These are phyloP conservation scores for Drosophila meridionalis DNA, from an alignment of 2,888 invertebrate genomes.

Conservation along the genomic window DNA sequence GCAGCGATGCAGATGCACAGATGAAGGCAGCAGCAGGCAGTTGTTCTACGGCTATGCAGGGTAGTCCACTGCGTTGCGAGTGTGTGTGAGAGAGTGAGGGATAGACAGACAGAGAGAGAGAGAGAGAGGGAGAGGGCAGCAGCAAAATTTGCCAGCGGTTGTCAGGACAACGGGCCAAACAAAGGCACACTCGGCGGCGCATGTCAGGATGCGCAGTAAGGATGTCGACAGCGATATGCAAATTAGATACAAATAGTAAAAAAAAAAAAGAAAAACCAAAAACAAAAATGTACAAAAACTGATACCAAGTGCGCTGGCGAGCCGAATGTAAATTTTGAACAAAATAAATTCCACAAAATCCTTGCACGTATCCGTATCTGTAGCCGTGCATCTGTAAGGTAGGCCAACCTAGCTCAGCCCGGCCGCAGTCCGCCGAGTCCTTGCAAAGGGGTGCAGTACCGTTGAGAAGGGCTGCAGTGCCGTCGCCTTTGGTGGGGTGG, in stretches of 20 bases:
- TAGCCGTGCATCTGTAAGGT: constrained; percentile 58
- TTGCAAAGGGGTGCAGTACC: constrained; percentile 56
- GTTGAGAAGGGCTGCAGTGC: constrained; percentile 23
- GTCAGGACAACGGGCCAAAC: constrained; percentile 70
- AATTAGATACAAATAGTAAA: constrained; percentile 82
- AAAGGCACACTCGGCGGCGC: constrained; percentile 44
- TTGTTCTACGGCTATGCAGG: background rate
- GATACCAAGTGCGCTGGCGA: constrained; percentile 37
- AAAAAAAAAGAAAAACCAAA: constrained; percentile 16
- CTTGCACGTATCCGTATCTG: constrained; percentile 68
- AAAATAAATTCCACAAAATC: constrained; percentile 71
- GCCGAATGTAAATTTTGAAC: constrained; percentile 71
- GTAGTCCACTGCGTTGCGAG: background rate
- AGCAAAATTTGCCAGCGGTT: constrained; percentile 67
- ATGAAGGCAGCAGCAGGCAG: background rate
- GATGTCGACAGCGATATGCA: constrained; percentile 77
- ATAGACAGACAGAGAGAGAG: background rate
- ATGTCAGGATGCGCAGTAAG: constrained; percentile 65
- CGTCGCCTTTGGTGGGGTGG: constrained; percentile 20
- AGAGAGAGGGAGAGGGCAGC: constrained; percentile 40
- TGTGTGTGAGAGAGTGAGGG: background rate
- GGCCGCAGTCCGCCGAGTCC: constrained; percentile 13
- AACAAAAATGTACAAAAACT: constrained; percentile 16
- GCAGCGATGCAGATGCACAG: constrained; percentile 72
- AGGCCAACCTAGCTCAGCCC: constrained; percentile 24